Percentiles rank a stretch among this genome's conserved stretches.
phyloP scores from a whole-genome alignment of 2,888 invertebrate genomes.

The Cantharis lateralis region DNA sequence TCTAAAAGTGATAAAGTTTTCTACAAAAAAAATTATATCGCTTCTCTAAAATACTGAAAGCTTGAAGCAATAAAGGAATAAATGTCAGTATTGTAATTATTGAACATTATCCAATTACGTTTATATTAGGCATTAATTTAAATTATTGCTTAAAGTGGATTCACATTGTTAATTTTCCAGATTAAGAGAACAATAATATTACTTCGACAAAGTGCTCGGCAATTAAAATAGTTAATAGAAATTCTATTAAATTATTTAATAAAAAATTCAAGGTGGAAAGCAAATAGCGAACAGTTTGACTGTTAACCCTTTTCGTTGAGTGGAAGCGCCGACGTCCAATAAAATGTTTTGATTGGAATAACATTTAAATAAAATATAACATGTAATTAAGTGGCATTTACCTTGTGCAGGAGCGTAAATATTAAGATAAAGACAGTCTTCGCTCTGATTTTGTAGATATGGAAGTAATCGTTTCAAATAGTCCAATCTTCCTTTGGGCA shows the following conservation, averaged over 20 bases:
- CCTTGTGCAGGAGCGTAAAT: constrained; percentile 96
- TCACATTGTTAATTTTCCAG: not conserved
- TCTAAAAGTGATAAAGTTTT: not conserved
- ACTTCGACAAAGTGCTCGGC: not conserved
- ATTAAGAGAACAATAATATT: not conserved
- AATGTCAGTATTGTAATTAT: not conserved
- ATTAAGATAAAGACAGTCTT: constrained; percentile 96
- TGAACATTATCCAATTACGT: not conserved
- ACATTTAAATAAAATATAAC: not conserved
- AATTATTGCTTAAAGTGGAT: constrained; percentile 2
- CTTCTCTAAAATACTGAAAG: not conserved
- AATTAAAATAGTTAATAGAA: not conserved
- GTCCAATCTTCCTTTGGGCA: constrained; percentile 88
- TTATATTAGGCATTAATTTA: not conserved
- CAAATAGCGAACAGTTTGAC: too few relatives aligned
- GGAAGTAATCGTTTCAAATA: constrained; percentile 87
- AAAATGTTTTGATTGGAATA: not conserved
- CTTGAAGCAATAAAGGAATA: not conserved
- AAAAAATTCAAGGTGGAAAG: not conserved
- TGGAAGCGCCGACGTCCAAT: not conserved
- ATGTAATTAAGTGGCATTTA: constrained; percentile 51
- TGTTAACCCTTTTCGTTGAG: not conserved
- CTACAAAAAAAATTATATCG: not conserved
- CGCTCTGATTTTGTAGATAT: constrained; percentile 88
- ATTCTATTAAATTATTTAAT: not conserved